These are phyloP conservation scores for Nannoperca obscura DNA, from an alignment of 2,797 vertebrate genomes.

Conservation along the genomic window DNA sequence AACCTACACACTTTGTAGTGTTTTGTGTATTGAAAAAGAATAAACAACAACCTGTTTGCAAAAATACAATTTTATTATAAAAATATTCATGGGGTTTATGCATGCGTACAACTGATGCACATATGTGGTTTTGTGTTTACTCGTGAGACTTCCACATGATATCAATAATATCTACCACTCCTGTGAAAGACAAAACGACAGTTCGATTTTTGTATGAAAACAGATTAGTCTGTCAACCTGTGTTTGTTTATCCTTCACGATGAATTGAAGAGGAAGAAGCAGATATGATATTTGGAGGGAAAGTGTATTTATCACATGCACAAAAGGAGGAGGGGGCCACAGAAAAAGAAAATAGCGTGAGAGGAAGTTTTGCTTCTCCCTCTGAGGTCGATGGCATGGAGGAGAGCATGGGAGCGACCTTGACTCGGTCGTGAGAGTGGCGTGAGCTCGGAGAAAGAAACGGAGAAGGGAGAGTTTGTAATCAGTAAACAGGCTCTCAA, in stretches of 20 bases:
- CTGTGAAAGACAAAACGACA: conserved; percentile 23
- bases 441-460: conserved; percentile 28
- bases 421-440: conserved; percentile 60
- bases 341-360: conserved; percentile 63
- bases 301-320: conserved; percentile 54
- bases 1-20: conserved; percentile 4
- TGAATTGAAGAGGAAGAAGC: conserved; percentile 55
- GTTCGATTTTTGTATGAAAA: conserved; percentile 44
- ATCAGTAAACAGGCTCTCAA: conserved; percentile 64
- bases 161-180: conserved; percentile 24
- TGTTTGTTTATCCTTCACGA: conserved; percentile 71
- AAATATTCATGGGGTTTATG: not conserved
- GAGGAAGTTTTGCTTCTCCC: conserved; percentile 60
- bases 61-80: conserved; percentile 8
- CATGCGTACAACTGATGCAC: conserved; percentile 4
- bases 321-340: not conserved
- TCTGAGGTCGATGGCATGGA: conserved; percentile 57
- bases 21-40: conserved; percentile 6
- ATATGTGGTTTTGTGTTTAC: not conserved
- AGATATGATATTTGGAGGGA: conserved; percentile 62
- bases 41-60: not conserved
- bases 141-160: conserved; percentile 2
- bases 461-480: conserved; percentile 34
- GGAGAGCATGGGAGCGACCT: conserved; percentile 73
- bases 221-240: conserved; percentile 59